A percentile compares a stretch with the other conserved stretches of the same genome.
These are phyloP conservation scores for Okamejei kenojei DNA, from an alignment of 2,797 vertebrate species.

Conservation along the genomic window DNA sequence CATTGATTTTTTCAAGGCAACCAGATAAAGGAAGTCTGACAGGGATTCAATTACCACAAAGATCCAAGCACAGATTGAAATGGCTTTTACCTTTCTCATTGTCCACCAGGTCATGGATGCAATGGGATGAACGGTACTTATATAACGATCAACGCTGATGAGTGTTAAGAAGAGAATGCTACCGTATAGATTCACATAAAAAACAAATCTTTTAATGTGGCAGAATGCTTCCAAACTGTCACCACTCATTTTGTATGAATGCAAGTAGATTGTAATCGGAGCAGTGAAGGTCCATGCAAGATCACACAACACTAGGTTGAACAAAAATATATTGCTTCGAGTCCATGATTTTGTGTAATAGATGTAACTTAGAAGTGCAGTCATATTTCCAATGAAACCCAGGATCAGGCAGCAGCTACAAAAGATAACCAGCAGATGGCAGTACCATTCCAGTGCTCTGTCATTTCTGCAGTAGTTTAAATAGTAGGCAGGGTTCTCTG, in stretches of 20 bases:
- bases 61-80: slow-evolving; percentile 55
- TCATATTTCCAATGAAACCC: slow-evolving; percentile 64
- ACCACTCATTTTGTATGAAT: slow-evolving; percentile 47
- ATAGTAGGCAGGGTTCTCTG: neutral
- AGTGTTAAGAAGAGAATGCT: slow-evolving; percentile 69
- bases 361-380: slow-evolving; percentile 57
- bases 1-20: slow-evolving; percentile 41
- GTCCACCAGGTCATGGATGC: slow-evolving; percentile 65
- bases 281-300: slow-evolving; percentile 64
- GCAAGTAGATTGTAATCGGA: slow-evolving; percentile 61
- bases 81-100: slow-evolving; percentile 58
- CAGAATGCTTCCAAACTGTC: slow-evolving; percentile 52
- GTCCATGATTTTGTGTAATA: slow-evolving; percentile 55
- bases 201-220: slow-evolving; percentile 60
- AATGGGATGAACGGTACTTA: slow-evolving; percentile 64
- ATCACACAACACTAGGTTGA: slow-evolving; percentile 69
- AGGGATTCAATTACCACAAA: slow-evolving; percentile 50
- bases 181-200: slow-evolving; percentile 66
- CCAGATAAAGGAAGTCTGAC: slow-evolving; percentile 57
- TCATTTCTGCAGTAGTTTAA: slow-evolving; percentile 54
- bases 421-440: slow-evolving; percentile 58
- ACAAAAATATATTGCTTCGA: slow-evolving; percentile 59
- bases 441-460: slow-evolving; percentile 58
- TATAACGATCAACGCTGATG: slow-evolving; percentile 66
- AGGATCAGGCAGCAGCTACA: slow-evolving; percentile 54